Evolutionary conservation across 2,797 vertebrate species (phyloP).

Genomic region (Chrysocyon brachyurus): DNA sequence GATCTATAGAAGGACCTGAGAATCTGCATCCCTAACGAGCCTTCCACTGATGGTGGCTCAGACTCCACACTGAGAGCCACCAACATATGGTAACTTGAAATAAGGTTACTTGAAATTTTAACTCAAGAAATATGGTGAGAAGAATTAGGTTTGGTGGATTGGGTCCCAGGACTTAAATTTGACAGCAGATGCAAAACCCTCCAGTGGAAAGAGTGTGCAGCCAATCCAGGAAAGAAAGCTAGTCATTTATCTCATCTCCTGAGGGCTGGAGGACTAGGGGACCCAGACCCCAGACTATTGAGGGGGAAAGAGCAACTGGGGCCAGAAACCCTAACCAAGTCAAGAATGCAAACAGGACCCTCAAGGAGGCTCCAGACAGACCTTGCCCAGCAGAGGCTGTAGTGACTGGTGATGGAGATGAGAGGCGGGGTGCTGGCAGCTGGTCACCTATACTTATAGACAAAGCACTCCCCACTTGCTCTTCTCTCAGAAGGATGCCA

Average conservation of each 20-base stretch:
- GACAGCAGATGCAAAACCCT: neutral
- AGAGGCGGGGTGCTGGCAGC: neutral
- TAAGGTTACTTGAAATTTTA: neutral
- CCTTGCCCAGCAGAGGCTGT: neutral
- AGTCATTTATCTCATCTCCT: neutral
- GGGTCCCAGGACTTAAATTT: neutral
- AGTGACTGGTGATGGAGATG: neutral
- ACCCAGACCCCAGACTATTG: neutral
- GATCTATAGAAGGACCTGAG: no score
- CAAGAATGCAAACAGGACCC: neutral
- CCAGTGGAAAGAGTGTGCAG: neutral
- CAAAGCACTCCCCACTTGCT: neutral
- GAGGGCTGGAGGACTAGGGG: neutral
- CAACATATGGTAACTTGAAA: neutral
- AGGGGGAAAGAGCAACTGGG: neutral
- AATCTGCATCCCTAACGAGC: neutral
- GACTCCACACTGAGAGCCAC: no score
- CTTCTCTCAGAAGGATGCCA: neutral
- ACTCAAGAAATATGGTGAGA: neutral
- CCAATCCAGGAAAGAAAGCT: neutral
- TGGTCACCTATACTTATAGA: neutral
- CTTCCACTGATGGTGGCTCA: neutral
- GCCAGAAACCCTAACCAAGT: neutral
- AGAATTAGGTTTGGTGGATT: neutral
- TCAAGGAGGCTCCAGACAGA: neutral